Conservation (phyloP, 2,797 vertebrate genomes). For the Labroides dimidiatus region DNA sequence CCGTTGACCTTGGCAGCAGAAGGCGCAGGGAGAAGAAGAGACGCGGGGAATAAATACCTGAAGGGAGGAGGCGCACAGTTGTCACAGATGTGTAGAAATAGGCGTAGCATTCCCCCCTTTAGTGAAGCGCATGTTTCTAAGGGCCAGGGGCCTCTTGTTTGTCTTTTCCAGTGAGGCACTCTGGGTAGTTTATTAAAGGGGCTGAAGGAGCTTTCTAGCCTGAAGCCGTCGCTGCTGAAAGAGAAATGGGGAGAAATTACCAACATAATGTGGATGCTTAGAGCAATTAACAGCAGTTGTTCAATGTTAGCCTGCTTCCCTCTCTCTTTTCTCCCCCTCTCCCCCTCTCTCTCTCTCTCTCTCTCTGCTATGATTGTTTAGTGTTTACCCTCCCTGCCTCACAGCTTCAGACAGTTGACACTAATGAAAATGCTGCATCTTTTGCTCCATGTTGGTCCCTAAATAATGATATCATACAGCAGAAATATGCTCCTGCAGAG, state of each 20-base stretch:
- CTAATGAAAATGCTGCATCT: conserved; percentile 73
- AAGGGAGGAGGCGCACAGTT: conserved; percentile 62
- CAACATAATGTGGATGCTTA: conserved; percentile 92
- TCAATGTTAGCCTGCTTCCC: conserved; percentile 86
- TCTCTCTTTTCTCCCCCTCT: conserved; percentile 3
- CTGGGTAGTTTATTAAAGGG: conserved; percentile 70
- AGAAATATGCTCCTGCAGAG: conserved; percentile 81
- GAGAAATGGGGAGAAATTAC: conserved; percentile 93
- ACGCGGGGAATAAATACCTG: conserved; percentile 71
- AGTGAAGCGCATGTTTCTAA: conserved; percentile 54
- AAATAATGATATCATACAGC: conserved; percentile 83
- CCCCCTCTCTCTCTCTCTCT: conserved; percentile 55
- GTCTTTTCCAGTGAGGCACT: conserved; percentile 73
- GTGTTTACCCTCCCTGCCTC: conserved; percentile 85
- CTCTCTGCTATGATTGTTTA: conserved; percentile 86
- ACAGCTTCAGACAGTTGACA: conserved; percentile 84
- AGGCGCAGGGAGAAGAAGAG: conserved; percentile 86
- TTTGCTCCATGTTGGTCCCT: conserved; percentile 74
- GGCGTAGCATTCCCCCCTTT: conserved; percentile 59
- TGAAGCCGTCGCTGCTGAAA: conserved; percentile 71
- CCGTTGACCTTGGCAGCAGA: conserved; percentile 98
- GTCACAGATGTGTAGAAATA: conserved; percentile 72
- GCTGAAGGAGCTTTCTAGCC: conserved; percentile 74
- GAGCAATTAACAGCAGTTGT: conserved; percentile 93
- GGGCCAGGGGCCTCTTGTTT: conserved; percentile 75